Evolutionary conservation across 2,888 invertebrate species (phyloP), one percentile per base, ranked within the genome.

Genomic region (Apamea epomidion): DNA sequence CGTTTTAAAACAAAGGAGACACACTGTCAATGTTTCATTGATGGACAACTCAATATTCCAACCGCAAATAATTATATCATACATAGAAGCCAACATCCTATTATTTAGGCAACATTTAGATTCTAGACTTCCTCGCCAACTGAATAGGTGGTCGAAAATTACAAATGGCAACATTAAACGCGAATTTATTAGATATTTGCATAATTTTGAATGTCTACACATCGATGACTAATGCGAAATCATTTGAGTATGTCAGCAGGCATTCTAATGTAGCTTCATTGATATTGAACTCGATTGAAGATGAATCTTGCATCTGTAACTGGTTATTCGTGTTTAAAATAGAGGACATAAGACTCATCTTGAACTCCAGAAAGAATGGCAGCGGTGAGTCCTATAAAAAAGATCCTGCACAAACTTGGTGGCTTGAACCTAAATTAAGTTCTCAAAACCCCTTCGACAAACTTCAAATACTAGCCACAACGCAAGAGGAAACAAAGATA

Each of bases 171-270:
- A 67, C 76, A 80, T 86, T 83, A 83, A 80, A 74, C 79, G 64
- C 37, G 80, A 86, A 87, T 90, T 80, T 80, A 87, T 90, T 74
- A 2, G 51, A 76, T 74, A 88, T 90, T 90, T 76, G 85, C 89
- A 90, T 90, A 89, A 83, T 84, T 89, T 90, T 86, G 64, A 75
- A 71, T 80, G 83, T 80, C 72, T 79, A 60, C 79, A 80, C 58
- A 58, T 29, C 60, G 70, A n/a, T 85, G 83, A 83, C 67, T 85
- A 83, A 85, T 84, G 37, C 32, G 5, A 68, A 45, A 29, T 48
- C 68, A 71, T 85, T 81, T 69, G 45, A 85, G 70, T 74, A 76
- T 78, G 85, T 74, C 75, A 76, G 60, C 60, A 51, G 5, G 67
- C 32, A 74, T 87, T 75, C 51, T 74, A 51, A 74, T 76, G 71